A percentile compares a stretch with the other conserved stretches of the same genome.
These are phyloP conservation scores for Oplegnathus fasciatus DNA, from an alignment of 2,113 vertebrate genomes.

Conservation along the genomic window DNA sequence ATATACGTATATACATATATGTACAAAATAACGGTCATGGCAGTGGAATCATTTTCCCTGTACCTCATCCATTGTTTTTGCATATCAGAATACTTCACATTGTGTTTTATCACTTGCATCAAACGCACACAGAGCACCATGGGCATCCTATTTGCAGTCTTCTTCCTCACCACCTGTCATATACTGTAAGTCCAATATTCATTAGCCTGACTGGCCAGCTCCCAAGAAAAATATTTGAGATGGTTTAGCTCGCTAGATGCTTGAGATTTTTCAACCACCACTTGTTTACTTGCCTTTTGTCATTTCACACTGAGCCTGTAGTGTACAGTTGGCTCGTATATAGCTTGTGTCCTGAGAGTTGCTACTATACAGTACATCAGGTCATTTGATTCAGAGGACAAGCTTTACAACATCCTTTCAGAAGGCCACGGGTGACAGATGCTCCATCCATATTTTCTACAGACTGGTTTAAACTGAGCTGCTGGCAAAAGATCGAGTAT, in stretches of 20 bases:
- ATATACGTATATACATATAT: no score
- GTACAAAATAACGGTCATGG: background rate
- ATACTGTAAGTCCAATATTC: background rate
- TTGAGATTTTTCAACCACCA: background rate
- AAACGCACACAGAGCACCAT: conserved; percentile 1
- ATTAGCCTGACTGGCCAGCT: background rate
- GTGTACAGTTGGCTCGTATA: background rate
- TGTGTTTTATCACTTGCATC: conserved; percentile 1
- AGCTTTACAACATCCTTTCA: background rate
- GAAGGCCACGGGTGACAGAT: background rate
- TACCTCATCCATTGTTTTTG: background rate
- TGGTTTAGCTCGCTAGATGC: background rate
- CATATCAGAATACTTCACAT: background rate
- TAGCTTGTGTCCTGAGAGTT: background rate
- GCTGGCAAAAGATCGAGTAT: background rate
- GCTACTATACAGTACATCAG: background rate
- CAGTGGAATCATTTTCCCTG: background rate
- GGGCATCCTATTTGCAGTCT: background rate
- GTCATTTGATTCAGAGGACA: conserved; percentile 2
- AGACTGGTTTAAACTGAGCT: background rate
- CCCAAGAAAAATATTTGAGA: conserved; percentile 11
- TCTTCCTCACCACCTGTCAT: conserved; percentile 17
- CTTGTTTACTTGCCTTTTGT: conserved; percentile 14
- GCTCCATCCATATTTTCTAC: background rate
- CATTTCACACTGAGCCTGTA: background rate